Conservation (phyloP, 2,888 invertebrate genomes). For the Terebella lapidaria region DNA sequence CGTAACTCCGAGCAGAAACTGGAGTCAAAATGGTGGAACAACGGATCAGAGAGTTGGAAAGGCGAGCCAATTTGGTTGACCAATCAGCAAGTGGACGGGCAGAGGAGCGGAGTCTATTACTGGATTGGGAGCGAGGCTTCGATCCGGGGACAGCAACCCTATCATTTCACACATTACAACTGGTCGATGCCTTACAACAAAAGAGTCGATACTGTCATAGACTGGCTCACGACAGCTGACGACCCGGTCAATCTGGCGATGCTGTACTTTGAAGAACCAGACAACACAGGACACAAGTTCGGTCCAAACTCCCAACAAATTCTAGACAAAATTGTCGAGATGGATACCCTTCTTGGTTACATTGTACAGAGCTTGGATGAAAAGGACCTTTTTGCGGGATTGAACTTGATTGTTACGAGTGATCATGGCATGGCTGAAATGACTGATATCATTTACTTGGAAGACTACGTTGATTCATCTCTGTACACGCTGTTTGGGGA, state of each 20-base stretch:
- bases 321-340: slow-evolving; percentile 57
- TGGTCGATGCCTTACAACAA: slow-evolving; percentile 35
- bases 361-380: slow-evolving; percentile 56
- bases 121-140: slow-evolving; percentile 65
- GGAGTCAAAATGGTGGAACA: slow-evolving; percentile 57
- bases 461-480: not conserved
- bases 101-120: slow-evolving; percentile 65
- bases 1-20: not conserved
- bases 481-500: not conserved
- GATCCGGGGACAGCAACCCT: slow-evolving; percentile 51
- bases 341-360: slow-evolving; percentile 55
- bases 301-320: slow-evolving; percentile 53
- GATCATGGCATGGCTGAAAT: slow-evolving; percentile 62
- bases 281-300: slow-evolving; percentile 61
- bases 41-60: slow-evolving; percentile 31
- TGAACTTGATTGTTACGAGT: slow-evolving; percentile 67
- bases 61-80: slow-evolving; percentile 50
- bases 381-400: slow-evolving; percentile 56
- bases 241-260: slow-evolving; percentile 67
- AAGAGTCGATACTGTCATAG: slow-evolving; percentile 36
- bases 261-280: slow-evolving; percentile 69
- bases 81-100: slow-evolving; percentile 58
- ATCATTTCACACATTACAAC: slow-evolving; percentile 34
- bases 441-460: not conserved
- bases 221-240: slow-evolving; percentile 39